Evolutionary conservation across 2,888 invertebrate genomes (phyloP), one percentile per base, ranked within the genome.

Genomic region (Operophtera brumata): DNA sequence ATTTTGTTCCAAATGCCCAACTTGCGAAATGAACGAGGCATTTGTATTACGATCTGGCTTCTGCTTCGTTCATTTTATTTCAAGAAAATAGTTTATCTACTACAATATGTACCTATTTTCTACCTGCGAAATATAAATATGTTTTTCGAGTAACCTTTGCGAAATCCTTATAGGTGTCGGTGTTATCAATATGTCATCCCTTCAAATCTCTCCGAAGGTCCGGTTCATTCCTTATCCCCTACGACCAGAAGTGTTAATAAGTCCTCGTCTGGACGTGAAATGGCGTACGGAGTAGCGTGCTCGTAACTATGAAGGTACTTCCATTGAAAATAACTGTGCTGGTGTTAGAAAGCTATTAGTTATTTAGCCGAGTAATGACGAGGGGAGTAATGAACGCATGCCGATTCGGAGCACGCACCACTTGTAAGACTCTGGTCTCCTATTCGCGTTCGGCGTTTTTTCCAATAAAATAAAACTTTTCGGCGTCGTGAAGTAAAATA

Each of bases 301-400:
- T 37, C 57, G 56, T 58, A 51, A 55, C 51, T 43, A 47, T 56
- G 46, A 49, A 47, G 51, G 51, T 54, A 47, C 54, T 52, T 54
- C 54, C 57, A 52, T 61, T 54, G 58, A 59, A 54, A 58, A 49
- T 59, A 82, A 82, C 80, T 75, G 80, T 75, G 75, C 71, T 70
- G 67, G 65, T 79, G 77, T 57, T 57, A 57, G 78, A 71, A 73
- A 69, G 74, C 78, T 80, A 82, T 86, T 82, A 84, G 82, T 84
- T 84, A 86, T 83, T 84, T 82, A 82, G 78, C 71, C 71, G 73
- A 75, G 75, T 86, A 86, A 87, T 84, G 83, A 86, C 84, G 78
- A 82, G 82, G 84, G 80, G 75, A 70, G 80, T 85, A 87, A 86
- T 86, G 84, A 86, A 80, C 77, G 73, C 79, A 80, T 81, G 76